Evolutionary conservation across 2,113 vertebrate species (phyloP).

Genomic region (Narcine bancroftii): DNA sequence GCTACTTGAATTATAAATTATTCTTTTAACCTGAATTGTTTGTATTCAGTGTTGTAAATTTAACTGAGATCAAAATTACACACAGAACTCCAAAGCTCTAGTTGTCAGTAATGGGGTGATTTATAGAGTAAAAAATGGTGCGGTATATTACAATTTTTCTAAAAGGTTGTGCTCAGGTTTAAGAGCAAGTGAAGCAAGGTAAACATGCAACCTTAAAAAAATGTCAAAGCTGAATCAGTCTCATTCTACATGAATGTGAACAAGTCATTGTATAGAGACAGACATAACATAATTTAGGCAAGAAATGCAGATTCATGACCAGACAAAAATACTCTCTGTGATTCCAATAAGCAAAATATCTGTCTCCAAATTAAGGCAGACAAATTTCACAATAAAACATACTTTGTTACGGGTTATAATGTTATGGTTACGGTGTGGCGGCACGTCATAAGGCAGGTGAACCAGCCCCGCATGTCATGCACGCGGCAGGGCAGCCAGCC

Average conservation of each 20-base stretch:
- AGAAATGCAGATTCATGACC: not conserved
- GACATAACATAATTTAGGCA: not conserved
- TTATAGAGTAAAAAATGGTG: not conserved
- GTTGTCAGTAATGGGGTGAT: not conserved
- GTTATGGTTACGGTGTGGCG: no score
- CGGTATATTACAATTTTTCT: not conserved
- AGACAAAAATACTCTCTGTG: not conserved
- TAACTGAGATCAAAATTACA: not conserved
- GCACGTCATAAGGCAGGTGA: no score
- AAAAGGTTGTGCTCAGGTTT: not conserved
- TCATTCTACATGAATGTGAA: not conserved
- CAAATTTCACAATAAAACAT: not conserved
- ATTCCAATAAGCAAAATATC: not conserved
- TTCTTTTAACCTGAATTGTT: not conserved
- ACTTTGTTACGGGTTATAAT: no score
- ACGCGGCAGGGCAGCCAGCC: no score
- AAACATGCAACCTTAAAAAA: no score
- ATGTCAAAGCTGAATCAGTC: not conserved
- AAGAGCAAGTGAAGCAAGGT: not conserved
- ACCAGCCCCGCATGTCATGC: no score
- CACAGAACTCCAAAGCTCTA: not conserved
- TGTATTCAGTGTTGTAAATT: not conserved
- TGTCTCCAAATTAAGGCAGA: not conserved
- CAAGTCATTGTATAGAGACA: not conserved
- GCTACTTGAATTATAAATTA: not conserved